These are phyloP conservation scores for Bujurquina vittata DNA, from an alignment of 2,113 vertebrate species.

Conservation along the genomic window DNA sequence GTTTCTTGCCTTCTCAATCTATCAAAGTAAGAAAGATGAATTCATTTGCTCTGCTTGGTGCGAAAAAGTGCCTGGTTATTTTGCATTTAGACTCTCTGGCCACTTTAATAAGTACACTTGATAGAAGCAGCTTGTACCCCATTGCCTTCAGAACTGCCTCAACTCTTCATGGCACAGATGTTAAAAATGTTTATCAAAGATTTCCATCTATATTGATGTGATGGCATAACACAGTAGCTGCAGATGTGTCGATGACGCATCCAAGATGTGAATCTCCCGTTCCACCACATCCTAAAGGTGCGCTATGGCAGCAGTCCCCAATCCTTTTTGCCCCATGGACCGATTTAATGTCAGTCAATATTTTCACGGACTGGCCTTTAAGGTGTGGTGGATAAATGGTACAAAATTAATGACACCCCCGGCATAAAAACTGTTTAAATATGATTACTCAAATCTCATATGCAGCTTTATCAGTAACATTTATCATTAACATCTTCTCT, in stretches of 20 bases:
- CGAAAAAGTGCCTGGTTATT: not conserved
- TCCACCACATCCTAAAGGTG: too few relatives aligned
- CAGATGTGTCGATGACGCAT: not conserved
- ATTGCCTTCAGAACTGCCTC: too few relatives aligned
- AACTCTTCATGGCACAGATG: not conserved
- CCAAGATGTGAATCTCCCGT: not conserved
- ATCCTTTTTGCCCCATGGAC: too few relatives aligned
- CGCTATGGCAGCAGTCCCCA: too few relatives aligned
- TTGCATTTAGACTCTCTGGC: not conserved
- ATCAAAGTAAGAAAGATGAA: conserved; percentile 90
- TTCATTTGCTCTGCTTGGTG: not conserved
- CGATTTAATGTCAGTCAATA: too few relatives aligned
- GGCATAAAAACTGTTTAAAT: too few relatives aligned
- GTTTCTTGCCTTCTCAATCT: conserved; percentile 96
- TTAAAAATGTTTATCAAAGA: not conserved
- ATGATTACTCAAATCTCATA: too few relatives aligned
- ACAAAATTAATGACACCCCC: too few relatives aligned
- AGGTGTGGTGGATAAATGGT: too few relatives aligned
- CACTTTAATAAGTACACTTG: not conserved
- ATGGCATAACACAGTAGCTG: not conserved
- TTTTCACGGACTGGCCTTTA: too few relatives aligned
- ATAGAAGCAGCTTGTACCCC: not conserved
- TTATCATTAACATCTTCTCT: too few relatives aligned
- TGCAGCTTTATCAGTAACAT: too few relatives aligned
- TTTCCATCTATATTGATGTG: not conserved